These are phyloP conservation scores for Fissipunctia ypsillon DNA, from an alignment of 2,888 invertebrate species.

Conservation along the genomic window DNA sequence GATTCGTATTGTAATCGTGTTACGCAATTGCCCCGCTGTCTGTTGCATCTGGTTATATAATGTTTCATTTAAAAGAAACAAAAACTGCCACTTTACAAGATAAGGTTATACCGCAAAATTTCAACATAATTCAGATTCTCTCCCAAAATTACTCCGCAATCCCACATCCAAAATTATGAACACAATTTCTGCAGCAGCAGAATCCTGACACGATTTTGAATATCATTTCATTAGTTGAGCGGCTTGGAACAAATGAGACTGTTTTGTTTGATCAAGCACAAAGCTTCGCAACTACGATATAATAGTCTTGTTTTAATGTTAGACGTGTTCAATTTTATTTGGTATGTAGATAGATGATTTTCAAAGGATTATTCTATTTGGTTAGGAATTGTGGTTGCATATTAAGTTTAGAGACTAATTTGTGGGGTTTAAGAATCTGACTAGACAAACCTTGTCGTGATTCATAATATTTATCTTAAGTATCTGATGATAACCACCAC, in stretches of 20 bases:
- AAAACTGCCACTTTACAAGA: neutral
- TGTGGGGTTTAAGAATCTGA: too few species aligned
- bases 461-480: neutral
- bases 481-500: neutral
- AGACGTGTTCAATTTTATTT: slow-evolving; percentile 43
- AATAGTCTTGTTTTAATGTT: slow-evolving; percentile 51
- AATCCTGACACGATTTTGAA: slow-evolving; percentile 68
- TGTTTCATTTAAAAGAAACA: neutral
- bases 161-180: slow-evolving; percentile 15
- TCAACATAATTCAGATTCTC: neutral
- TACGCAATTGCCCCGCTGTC: too few species aligned
- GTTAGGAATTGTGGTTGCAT: neutral
- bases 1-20: too few species aligned
- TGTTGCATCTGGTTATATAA: too few species aligned
- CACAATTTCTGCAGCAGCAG: slow-evolving; percentile 23
- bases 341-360: slow-evolving; percentile 1
- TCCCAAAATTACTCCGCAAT: slow-evolving; percentile 6
- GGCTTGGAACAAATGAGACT: slow-evolving; percentile 61
- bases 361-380: slow-evolving; percentile 16
- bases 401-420: neutral
- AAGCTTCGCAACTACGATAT: slow-evolving; percentile 47
- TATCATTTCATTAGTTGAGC: slow-evolving; percentile 73
- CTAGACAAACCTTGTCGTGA: too few species aligned
- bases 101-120: neutral
- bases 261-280: slow-evolving; percentile 68